These are phyloP conservation scores for Acanthopagrus latus DNA, from an alignment of 2,797 vertebrate species.

Conservation along the genomic window DNA sequence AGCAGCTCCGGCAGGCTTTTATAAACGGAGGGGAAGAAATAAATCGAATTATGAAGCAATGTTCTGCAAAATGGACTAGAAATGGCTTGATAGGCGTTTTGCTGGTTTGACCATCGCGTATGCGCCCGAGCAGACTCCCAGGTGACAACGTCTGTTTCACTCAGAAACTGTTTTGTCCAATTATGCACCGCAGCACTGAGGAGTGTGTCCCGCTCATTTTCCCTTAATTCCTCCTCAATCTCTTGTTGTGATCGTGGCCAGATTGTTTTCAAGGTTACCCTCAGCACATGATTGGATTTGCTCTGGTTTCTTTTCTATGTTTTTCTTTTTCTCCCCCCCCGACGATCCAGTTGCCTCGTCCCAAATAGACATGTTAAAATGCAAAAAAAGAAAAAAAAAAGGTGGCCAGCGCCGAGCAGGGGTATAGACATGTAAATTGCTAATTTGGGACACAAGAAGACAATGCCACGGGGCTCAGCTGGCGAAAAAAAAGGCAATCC, in stretches of 20 bases:
- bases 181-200: slow-evolving; percentile 33
- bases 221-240: slow-evolving; percentile 72
- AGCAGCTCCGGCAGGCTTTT: slow-evolving; percentile 46
- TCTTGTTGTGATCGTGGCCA: slow-evolving; percentile 38
- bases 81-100: slow-evolving; percentile 61
- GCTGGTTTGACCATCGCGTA: slow-evolving; percentile 54
- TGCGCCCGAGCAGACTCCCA: slow-evolving; percentile 51
- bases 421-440: slow-evolving; percentile 74
- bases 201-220: slow-evolving; percentile 66
- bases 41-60: slow-evolving; percentile 52
- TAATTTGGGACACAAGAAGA: slow-evolving; percentile 70
- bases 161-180: slow-evolving; percentile 60
- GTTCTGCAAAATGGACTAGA: slow-evolving; percentile 62
- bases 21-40: slow-evolving; percentile 38
- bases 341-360: slow-evolving; percentile 16
- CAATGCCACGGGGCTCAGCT: slow-evolving; percentile 68
- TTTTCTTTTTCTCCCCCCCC: too few species aligned
- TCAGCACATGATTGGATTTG: slow-evolving; percentile 55
- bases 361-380: slow-evolving; percentile 58
- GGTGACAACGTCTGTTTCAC: slow-evolving; percentile 57
- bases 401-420: slow-evolving; percentile 23
- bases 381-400: slow-evolving; percentile 54
- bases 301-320: background rate
- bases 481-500: slow-evolving; percentile 76
- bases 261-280: slow-evolving; percentile 78